Evolutionary conservation across 2,888 invertebrate genomes (phyloP).

Genomic region (Drosophila ezoana): DNA sequence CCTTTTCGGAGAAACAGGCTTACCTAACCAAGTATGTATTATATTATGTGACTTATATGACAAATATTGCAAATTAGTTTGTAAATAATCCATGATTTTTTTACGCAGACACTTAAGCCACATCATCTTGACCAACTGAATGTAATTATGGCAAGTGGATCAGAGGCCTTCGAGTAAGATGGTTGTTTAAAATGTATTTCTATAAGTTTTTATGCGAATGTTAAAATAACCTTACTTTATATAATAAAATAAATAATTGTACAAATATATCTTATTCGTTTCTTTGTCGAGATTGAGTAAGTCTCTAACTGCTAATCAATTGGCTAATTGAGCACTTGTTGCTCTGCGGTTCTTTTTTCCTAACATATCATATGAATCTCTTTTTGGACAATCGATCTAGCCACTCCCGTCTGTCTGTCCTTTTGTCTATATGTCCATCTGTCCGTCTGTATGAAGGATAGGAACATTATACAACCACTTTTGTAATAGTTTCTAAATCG

Average conservation of each 20-base stretch:
- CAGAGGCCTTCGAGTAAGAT: conserved; percentile 13
- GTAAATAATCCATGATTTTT: not conserved
- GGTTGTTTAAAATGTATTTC: conserved; percentile 5
- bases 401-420: too few species aligned
- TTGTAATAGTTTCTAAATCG: too few species aligned
- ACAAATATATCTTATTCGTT: not conserved
- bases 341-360: too few species aligned
- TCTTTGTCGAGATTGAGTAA: too few species aligned
- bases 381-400: too few species aligned
- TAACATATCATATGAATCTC: too few species aligned
- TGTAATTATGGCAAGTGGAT: conserved; percentile 9
- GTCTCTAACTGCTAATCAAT: too few species aligned
- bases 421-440: too few species aligned
- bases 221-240: conserved; percentile 13
- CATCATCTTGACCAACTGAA: conserved; percentile 4
- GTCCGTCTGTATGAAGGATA: too few species aligned
- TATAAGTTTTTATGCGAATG: conserved; percentile 6
- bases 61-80: not conserved
- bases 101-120: conserved; percentile 3
- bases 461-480: too few species aligned
- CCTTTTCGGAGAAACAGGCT: conserved; percentile 86
- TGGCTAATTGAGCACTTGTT: too few species aligned
- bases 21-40: conserved; percentile 25
- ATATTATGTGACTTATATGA: too few species aligned
- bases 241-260: conserved; percentile 15